Base-by-base conservation (phyloP, 2,797 vertebrate genomes). In the Tolypeutes matacus region DNA sequence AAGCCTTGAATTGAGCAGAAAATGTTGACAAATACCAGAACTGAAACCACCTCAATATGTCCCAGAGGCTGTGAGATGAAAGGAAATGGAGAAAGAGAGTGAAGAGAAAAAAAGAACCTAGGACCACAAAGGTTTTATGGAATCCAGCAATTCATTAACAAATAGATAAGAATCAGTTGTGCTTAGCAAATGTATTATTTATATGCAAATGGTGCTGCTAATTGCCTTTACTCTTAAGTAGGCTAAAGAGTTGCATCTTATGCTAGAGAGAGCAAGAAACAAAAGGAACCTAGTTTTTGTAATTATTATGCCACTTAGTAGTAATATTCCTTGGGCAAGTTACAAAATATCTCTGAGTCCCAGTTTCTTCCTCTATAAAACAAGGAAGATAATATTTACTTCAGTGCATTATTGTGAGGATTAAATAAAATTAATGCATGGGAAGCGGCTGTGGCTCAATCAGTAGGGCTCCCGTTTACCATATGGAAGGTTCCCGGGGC, bases 101-200 rank as follows among this genome's bases (percentile, higher is more conserved):
- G 18, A 46, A 60, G 34, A 64, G 53, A 56, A 56, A 29, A 84
- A 96, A 91, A 75, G 29, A 64, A 27, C 39, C 29, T 46, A 80
- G 27, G 86, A 86, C 29, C 34, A 83, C 60, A 60, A 58, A 85
- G 77, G 2, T 78, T 93, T 94, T 81, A 67, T 36, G 80, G 49
- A 91, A 86, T 82, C 42, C 39, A 58, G 64, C 34, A 90, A 72
- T 83, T 97, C 92, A 93, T 86, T 96, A 97, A 90, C 85, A 92
- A 93, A 90, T 90, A 95, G 86, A 65, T 97, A 96, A 97, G 96
- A 93, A 93, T 96, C 94, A 94, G 88, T 86, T 95, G 85, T 90
- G 85, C 83, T 96, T 93, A 92, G 85, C 85, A 96, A 96, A 96
- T 93, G 75, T 82, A 96, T 93, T 95, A 86, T 94, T 96, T 95